Base-by-base conservation (phyloP, 2,797 vertebrate genomes). In the Ptychadena robeensis region DNA sequence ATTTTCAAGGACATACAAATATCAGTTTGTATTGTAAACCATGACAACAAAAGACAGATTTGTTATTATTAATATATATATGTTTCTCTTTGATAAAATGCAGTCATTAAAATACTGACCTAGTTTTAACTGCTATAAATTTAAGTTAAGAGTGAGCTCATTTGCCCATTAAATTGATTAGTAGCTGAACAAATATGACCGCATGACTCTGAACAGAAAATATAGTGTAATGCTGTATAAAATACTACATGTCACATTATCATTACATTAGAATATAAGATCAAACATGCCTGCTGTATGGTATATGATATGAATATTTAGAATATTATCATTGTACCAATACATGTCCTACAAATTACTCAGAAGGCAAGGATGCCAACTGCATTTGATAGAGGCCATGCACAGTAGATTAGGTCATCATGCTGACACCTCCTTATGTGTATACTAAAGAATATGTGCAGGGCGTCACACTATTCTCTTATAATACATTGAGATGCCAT, bases 121-220 rank as follows among this genome's bases (percentile, higher is more conserved):
- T 63, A 34, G 28, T 66, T 77, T 66, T 44, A 53, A 9, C 37
- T 15, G 30, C 63, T 31, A 77, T 77, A 77, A 77, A 77, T 77
- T 67, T 77, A 14, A 48, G 63, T 15, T 32, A 14, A 18, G 38
- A 32, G 38, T 77, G 74, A 77, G 63, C 63, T 77, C 74, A 77
- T 77, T 32, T 22, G 22, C 74, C 67, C 74, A 67, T 77, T 77
- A 77, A 67, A 14, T 66, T 32, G 74, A 77, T 53, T 48, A 66
- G 67, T 77, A 28, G 28, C 74, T 77, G 30, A 12, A 53, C 37
- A 67, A 66, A 66, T 48, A 67, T 28, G 22, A 44, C 65, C 30
- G 6, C n/a, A 30, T 67, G 37, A 40, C 35, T 65, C 74, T 30
- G 8, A 32, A 12, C 28, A 77, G 31, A 30, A 77, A 77, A 77